Conservation (phyloP, 2,113 vertebrate genomes). For the Corynorhinus townsendii region DNA sequence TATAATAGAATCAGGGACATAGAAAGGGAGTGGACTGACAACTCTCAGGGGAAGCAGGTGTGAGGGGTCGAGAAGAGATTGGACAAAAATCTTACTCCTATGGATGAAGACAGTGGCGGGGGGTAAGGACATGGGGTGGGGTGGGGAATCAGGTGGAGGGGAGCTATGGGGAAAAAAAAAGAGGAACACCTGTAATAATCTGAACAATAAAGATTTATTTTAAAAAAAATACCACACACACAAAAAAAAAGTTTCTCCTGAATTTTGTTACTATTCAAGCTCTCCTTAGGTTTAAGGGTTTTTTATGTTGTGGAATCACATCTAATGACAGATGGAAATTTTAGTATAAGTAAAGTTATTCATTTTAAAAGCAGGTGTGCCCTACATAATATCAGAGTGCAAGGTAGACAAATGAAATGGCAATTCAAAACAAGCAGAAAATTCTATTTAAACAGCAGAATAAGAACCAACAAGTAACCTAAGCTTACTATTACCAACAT, state of each 20-base stretch:
- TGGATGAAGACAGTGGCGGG: too few species aligned
- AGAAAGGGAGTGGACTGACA: too few species aligned
- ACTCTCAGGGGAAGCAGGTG: too few species aligned
- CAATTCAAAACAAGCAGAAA: background rate
- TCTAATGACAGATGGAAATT: background rate
- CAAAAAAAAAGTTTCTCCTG: background rate
- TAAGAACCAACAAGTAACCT: background rate
- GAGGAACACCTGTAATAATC: too few species aligned
- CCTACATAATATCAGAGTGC: background rate
- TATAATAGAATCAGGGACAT: too few species aligned
- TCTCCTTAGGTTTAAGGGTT: background rate
- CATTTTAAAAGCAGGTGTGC: background rate
- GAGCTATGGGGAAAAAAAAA: too few species aligned
- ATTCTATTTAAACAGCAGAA: background rate
- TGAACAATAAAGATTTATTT: too few species aligned
- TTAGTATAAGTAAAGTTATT: conserved; percentile 7
- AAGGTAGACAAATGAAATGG: conserved; percentile 12
- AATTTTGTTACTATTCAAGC: conserved; percentile 10
- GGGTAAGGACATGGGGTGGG: too few species aligned
- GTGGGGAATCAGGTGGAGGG: too few species aligned
- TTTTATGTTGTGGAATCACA: background rate
- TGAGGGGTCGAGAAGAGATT: too few species aligned
- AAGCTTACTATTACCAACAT: background rate
- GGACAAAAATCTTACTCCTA: too few species aligned
- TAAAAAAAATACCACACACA: too few species aligned